phyloP scores from a whole-genome alignment of 2,888 invertebrate genomes.

The Synanthedon vespiformis region DNA sequence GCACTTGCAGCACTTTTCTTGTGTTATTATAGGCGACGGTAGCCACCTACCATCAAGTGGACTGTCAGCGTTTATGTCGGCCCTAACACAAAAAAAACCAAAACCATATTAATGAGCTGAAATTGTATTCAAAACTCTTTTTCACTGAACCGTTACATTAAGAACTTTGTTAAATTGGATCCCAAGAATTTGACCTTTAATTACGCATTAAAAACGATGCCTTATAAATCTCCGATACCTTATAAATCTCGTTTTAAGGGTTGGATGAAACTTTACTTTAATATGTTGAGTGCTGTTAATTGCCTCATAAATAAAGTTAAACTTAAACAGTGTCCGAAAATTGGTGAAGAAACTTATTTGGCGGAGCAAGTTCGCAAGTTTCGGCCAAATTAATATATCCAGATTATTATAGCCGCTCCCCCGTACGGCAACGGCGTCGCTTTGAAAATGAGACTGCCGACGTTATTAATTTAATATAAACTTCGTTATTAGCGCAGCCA shows the following conservation, averaged over 20 bases:
- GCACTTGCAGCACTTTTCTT: too few species aligned
- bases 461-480: neutral
- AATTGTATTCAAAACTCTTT: too few species aligned
- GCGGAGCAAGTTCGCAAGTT: slow-evolving; percentile 10
- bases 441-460: neutral
- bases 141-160: too few species aligned
- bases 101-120: too few species aligned
- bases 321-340: slow-evolving; percentile 12
- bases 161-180: too few species aligned
- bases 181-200: too few species aligned
- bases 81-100: too few species aligned
- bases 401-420: slow-evolving; percentile 2
- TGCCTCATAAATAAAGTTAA: slow-evolving; percentile 20
- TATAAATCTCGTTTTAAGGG: slow-evolving; percentile 6
- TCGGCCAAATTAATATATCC: slow-evolving; percentile 11
- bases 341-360: slow-evolving; percentile 15
- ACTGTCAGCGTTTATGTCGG: too few species aligned
- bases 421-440: neutral
- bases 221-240: neutral
- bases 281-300: slow-evolving; percentile 18
- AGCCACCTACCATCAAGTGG: too few species aligned
- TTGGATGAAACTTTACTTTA: slow-evolving; percentile 12
- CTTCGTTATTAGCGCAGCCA: neutral
- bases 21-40: too few species aligned
- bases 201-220: too few species aligned